Evolutionary conservation across 2,113 vertebrate genomes (phyloP), one percentile per base, ranked within the genome.

Genomic region (Boulengerochromis microlepis): DNA sequence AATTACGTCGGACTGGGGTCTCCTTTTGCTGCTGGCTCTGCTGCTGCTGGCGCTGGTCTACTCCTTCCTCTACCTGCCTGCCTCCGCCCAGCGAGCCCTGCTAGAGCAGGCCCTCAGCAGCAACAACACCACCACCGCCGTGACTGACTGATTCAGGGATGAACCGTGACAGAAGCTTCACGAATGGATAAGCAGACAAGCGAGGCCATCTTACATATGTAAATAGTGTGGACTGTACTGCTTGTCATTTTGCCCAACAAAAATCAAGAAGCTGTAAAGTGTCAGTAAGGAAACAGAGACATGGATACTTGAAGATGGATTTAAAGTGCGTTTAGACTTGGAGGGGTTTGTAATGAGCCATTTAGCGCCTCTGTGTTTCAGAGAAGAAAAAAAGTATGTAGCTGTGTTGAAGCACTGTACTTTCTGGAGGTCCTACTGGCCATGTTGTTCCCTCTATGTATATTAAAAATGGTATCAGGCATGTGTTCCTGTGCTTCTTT

Each of bases 1-100:
- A 53, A 93, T 97, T 92, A 95, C 96, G 1, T 94, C 96, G 0
- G 94, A 96, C 90, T 97, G 97, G 96, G 96, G 96, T 15, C 1
- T 97, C 45, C 95, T 94, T 11, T 91, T 97, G 80, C 87, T 95
- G 52, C 90, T 97, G 80, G 97, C 96, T 13, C 93, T 97, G 81
- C 87, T 97, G 19, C 35, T 97, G 35, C 94, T 97, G 89, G 95
- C 91, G 0, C 90, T 97, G 22, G 52, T 97, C 81, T 97, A 97
- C 5, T 86, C 93, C 52, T 97, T 97, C 91, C 93, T 97, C 45
- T 97, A 97, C 89, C 94, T 97, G 80, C 97, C 96, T 0, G 94
- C 96, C 5, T 76, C 76, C 1, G 90, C 95, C 71, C 96, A 96
- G 80, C 91, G 84, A 33, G 94, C 94, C 15, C 64, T 96, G 57